Percentiles rank a stretch among this genome's conserved stretches.
Conservation (phyloP, 2,888 invertebrate genomes). For the Drosophila histrio region DNA sequence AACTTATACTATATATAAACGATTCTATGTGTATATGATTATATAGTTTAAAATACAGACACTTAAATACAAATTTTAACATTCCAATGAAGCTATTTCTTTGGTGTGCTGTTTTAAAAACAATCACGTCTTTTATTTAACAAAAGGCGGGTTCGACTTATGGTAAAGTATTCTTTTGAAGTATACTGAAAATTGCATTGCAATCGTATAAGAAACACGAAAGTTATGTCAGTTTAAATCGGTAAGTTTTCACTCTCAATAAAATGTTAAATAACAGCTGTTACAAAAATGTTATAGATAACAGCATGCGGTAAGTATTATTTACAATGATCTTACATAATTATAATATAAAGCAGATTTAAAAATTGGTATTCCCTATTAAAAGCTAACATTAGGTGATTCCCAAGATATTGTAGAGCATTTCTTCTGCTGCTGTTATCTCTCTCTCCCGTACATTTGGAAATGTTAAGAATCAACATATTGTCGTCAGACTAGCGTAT, state of each 20-base stretch:
- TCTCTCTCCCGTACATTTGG: neutral
- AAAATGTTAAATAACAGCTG: neutral
- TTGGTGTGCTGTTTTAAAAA: slow-evolving; percentile 80
- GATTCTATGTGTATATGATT: slow-evolving; percentile 59
- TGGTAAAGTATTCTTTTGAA: neutral
- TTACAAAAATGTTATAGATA: neutral
- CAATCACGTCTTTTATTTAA: slow-evolving; percentile 36
- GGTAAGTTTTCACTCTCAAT: neutral
- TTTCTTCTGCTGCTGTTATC: neutral
- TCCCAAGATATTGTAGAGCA: neutral
- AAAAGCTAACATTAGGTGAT: neutral
- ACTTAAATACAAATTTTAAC: slow-evolving; percentile 82
- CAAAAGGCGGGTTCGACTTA: neutral
- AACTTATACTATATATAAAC: slow-evolving; percentile 13
- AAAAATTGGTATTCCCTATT: neutral
- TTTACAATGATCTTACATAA: neutral
- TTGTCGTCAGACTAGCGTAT: slow-evolving; percentile 7
- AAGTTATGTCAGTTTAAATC: neutral
- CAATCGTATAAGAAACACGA: neutral
- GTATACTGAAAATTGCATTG: neutral
- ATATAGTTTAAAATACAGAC: slow-evolving; percentile 47
- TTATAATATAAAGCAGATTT: neutral
- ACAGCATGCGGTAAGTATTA: neutral
- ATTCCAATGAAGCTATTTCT: slow-evolving; percentile 82
- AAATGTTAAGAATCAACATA: slow-evolving; percentile 9